These are phyloP conservation scores for Esperia sulphurella DNA, from an alignment of 2,888 invertebrate genomes.

Conservation along the genomic window DNA sequence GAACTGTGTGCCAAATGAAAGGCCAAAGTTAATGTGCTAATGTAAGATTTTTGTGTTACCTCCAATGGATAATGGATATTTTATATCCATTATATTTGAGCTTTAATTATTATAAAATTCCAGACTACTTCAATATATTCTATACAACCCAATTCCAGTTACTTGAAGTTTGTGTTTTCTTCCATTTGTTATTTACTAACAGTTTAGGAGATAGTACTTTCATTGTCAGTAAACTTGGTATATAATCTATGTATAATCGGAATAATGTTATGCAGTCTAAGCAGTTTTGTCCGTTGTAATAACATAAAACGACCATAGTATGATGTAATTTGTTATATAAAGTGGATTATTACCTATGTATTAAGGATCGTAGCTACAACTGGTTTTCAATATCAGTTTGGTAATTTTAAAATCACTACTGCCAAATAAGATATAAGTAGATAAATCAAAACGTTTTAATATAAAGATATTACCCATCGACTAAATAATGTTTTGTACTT, in stretches of 20 bases:
- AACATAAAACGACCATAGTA: slow-evolving; percentile 51
- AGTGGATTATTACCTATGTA: slow-evolving; percentile 52
- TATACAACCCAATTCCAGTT: slow-evolving; percentile 29
- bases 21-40: slow-evolving; percentile 47
- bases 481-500: slow-evolving; percentile 63
- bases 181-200: slow-evolving; percentile 28
- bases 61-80: slow-evolving; percentile 50
- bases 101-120: slow-evolving; percentile 76
- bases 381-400: slow-evolving; percentile 51
- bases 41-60: slow-evolving; percentile 51
- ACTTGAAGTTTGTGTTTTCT: slow-evolving; percentile 27
- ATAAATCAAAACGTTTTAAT: slow-evolving; percentile 62
- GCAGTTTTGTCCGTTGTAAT: slow-evolving; percentile 40
- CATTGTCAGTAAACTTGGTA: slow-evolving; percentile 42
- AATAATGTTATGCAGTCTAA: slow-evolving; percentile 38
- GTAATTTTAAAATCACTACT: slow-evolving; percentile 67
- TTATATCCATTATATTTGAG: slow-evolving; percentile 68
- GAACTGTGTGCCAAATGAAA: slow-evolving; percentile 53
- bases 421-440: slow-evolving; percentile 70
- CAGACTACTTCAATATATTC: slow-evolving; percentile 48
- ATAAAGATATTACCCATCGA: slow-evolving; percentile 53
- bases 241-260: slow-evolving; percentile 44
- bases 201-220: slow-evolving; percentile 43
- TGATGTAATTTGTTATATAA: slow-evolving; percentile 61
- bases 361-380: slow-evolving; percentile 58